Percentiles rank a stretch among this genome's conserved stretches.
Conservation (phyloP, 2,888 invertebrate genomes). For the Limnephilus auricula region DNA sequence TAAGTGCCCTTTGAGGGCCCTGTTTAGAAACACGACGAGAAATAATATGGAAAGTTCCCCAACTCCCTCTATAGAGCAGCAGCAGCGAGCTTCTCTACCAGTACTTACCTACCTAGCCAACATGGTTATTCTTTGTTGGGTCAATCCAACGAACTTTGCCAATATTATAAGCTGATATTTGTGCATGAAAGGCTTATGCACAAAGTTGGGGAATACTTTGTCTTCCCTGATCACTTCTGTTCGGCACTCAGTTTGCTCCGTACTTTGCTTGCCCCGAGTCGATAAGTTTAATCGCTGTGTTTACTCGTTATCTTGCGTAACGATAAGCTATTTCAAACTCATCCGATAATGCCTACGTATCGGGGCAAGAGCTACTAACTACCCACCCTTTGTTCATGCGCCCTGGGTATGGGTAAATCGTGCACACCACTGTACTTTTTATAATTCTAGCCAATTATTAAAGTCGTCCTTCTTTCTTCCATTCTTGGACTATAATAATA, state of each 20-base stretch:
- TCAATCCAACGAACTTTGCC: not conserved
- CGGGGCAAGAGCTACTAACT: too few species aligned
- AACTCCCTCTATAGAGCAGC: not conserved
- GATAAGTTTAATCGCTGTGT: not conserved
- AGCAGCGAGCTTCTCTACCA: not conserved
- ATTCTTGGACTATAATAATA: too few species aligned
- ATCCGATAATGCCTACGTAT: not conserved
- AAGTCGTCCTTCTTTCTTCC: too few species aligned
- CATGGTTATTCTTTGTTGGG: not conserved
- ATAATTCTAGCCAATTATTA: not conserved
- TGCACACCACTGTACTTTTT: not conserved
- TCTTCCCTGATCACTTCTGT: not conserved
- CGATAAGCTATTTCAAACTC: not conserved
- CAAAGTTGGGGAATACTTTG: not conserved
- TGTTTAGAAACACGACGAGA: not conserved
- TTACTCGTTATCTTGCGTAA: not conserved
- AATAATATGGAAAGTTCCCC: not conserved
- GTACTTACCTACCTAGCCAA: not conserved
- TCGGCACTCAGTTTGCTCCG: not conserved
- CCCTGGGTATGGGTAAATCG: too few species aligned
- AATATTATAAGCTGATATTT: slow-evolving; percentile 2
- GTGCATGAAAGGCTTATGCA: not conserved
- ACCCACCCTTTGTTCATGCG: not conserved
- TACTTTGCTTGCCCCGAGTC: not conserved
- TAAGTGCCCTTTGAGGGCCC: not conserved